These are phyloP conservation scores for Ameiurus melas DNA, from an alignment of 2,113 vertebrate genomes.

Conservation along the genomic window DNA sequence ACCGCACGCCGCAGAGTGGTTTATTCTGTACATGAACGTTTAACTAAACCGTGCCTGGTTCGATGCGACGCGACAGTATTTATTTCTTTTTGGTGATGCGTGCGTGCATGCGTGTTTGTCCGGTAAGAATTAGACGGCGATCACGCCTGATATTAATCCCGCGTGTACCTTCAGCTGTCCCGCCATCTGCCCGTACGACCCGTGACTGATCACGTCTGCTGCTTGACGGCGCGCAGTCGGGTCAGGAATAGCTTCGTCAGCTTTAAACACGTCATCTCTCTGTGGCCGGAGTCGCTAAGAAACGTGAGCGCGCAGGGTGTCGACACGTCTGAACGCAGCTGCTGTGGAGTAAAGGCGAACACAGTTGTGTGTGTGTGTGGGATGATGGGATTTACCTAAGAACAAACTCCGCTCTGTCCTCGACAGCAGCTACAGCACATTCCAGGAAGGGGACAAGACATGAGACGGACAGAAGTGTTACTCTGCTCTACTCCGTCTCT, in stretches of 20 bases:
- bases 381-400: neutral
- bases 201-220: neutral
- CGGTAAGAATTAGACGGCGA: neutral
- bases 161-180: neutral
- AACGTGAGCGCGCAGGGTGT: conserved; percentile 20
- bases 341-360: neutral
- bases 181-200: conserved; percentile 22
- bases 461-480: conserved; percentile 19
- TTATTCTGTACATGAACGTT: neutral
- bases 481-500: conserved; percentile 4
- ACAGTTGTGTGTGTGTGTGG: conserved; percentile 5
- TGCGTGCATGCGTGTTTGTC: neutral
- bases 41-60: no score
- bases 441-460: conserved; percentile 44
- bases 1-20: neutral
- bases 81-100: no score
- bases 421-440: conserved; percentile 33
- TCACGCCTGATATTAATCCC: neutral
- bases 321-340: conserved; percentile 43
- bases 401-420: conserved; percentile 43
- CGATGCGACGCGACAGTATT: no score
- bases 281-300: conserved; percentile 5
- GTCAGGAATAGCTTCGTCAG: conserved; percentile 7
- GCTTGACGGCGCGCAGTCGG: neutral
- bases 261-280: conserved; percentile 31